phyloP scores from a whole-genome alignment of 2,888 invertebrate genomes.

The Lacanobia oleracea region DNA sequence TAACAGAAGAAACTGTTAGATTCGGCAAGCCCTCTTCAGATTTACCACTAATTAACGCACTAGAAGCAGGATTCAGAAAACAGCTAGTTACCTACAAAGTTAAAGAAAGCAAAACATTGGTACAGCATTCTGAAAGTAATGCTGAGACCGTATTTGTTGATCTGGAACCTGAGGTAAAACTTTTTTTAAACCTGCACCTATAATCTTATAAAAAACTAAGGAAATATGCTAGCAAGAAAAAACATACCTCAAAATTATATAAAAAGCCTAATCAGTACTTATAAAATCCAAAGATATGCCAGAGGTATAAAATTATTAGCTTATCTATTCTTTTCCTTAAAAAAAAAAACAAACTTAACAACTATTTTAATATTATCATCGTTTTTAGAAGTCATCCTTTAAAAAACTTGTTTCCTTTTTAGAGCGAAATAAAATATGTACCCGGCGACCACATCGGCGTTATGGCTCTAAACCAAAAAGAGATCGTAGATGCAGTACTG shows the following conservation, averaged over 20 bases:
- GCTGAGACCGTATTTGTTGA: slow-evolving; percentile 91
- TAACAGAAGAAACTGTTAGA: slow-evolving; percentile 94
- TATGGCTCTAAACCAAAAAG: slow-evolving; percentile 95
- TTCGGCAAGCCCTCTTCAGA: slow-evolving; percentile 90
- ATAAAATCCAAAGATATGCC: slow-evolving; percentile 15
- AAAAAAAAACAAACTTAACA: neutral
- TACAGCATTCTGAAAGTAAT: slow-evolving; percentile 88
- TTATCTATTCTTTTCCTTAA: neutral
- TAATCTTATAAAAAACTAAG: neutral
- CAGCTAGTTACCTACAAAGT: slow-evolving; percentile 89
- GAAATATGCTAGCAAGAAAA: neutral
- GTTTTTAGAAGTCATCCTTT: neutral
- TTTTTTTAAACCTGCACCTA: neutral
- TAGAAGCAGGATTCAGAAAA: slow-evolving; percentile 82
- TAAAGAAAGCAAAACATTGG: slow-evolving; percentile 89
- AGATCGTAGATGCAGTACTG: slow-evolving; percentile 95
- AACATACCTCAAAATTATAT: neutral
- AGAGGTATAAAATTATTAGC: neutral
- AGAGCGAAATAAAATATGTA: slow-evolving; percentile 92
- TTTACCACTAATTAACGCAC: slow-evolving; percentile 74
- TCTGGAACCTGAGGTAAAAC: slow-evolving; percentile 86
- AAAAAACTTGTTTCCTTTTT: slow-evolving; percentile 45
- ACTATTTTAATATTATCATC: too few species aligned
- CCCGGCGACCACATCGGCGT: slow-evolving; percentile 98
- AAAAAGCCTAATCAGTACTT: neutral